A percentile compares a stretch with the other conserved stretches of the same genome.
These are phyloP conservation scores for Tylochromis polylepis DNA, from an alignment of 2,113 vertebrate species.

Conservation along the genomic window DNA sequence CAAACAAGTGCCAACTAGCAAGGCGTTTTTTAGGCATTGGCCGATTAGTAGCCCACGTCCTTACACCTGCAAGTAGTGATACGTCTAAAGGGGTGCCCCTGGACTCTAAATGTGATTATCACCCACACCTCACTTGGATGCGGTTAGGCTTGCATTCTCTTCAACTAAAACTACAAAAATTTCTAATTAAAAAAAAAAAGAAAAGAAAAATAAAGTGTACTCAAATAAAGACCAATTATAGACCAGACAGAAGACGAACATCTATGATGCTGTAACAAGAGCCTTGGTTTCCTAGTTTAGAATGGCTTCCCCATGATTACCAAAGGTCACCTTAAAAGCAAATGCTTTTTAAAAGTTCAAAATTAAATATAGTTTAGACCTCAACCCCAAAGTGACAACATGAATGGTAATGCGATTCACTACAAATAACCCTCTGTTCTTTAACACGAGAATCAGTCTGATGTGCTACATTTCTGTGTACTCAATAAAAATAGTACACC, in stretches of 20 bases:
- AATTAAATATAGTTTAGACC: slow-evolving; percentile 35
- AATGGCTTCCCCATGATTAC: neutral
- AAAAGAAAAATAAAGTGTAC: too few species aligned
- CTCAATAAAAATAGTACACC: neutral
- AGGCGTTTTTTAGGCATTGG: neutral
- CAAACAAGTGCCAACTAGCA: neutral
- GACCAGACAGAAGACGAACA: neutral
- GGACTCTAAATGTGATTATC: neutral
- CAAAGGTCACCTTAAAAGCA: slow-evolving; percentile 50
- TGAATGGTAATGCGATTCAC: neutral
- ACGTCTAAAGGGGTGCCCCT: neutral
- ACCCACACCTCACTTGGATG: neutral
- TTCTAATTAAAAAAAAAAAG: neutral
- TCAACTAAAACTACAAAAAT: neutral
- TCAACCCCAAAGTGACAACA: neutral
- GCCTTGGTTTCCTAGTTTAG: neutral
- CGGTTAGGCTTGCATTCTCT: rapidly evolving
- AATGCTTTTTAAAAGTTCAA: slow-evolving; percentile 21
- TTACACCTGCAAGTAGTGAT: neutral
- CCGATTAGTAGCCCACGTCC: neutral
- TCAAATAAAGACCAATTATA: neutral
- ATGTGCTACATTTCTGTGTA: neutral
- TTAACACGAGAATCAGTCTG: neutral
- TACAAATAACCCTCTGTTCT: neutral
- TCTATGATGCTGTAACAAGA: neutral